Evolutionary conservation across 1,140 invertebrate genomes (phyloP), one percentile per base, ranked within the genome.

Genomic region (Lithobius niger): DNA sequence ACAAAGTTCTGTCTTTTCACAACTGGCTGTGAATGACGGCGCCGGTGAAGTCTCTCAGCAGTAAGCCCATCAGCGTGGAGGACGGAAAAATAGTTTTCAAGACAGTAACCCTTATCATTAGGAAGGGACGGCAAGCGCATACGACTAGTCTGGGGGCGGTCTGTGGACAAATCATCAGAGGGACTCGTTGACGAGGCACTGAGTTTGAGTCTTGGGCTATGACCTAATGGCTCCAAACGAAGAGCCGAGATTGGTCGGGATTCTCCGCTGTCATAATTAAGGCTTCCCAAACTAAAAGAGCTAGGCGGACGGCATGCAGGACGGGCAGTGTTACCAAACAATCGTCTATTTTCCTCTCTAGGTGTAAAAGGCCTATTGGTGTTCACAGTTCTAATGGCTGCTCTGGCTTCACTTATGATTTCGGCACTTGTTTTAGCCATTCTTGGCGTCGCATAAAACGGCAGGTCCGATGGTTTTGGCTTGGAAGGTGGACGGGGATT

Each of bases 361-460:
- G 86, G 86, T 10, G 86, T 89, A 63, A 84, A 87, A 2, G 86
- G 86, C 26, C 86, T 73, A 55, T 82, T 78, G 0, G 84, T 86
- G 62, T 80, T 77, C 36, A 86, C 72, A 49, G 80, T 65, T 1
- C 75, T 72, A 13, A 79, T 74, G 27, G 77, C 76, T 25, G 78
- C 76, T 58, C 81, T 74, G 0, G 85, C 84, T 72, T 86, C 84
- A 62, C 78, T 84, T 50, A 88, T 85, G 56, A 87, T 85, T 66
- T 87, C 81, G 0, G 82, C 79, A 19, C 80, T 82, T 1, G 82
- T 84, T 65, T 82, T 82, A 24, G 63, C 71, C 36, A 66, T 62
- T 18, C 65, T 62, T 47, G 72, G 71, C 4, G 71, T 68, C 21
- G 64, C 67, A 61, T 74, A 74, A 59, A 74, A 74, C 31, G 71